phyloP scores from a whole-genome alignment of 2,113 vertebrate species.

The Hymenochirus boettgeri region DNA sequence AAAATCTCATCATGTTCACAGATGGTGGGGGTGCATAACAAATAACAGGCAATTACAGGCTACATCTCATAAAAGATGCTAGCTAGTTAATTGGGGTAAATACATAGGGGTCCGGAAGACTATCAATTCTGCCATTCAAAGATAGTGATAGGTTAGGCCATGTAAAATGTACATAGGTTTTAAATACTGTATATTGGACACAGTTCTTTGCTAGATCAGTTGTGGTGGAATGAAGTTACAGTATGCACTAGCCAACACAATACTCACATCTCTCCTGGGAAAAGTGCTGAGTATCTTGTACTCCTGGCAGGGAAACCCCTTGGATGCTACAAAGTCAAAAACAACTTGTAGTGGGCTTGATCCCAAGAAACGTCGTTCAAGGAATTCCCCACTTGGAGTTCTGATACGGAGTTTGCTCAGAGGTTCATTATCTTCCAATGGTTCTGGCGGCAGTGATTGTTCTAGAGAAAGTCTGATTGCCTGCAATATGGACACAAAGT shows the following conservation, averaged over 20 bases:
- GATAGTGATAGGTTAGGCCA: too few relatives aligned
- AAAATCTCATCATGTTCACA: too few relatives aligned
- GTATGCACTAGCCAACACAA: background rate
- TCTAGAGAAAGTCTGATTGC: constrained; percentile 93
- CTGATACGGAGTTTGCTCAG: constrained; percentile 93
- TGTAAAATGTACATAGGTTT: too few relatives aligned
- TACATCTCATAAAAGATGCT: too few relatives aligned
- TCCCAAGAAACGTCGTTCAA: constrained; percentile 92
- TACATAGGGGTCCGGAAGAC: too few relatives aligned
- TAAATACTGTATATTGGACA: too few relatives aligned
- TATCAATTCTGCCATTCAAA: too few relatives aligned
- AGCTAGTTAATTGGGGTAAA: too few relatives aligned
- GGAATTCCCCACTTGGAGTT: constrained; percentile 91
- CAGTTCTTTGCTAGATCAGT: too few relatives aligned
- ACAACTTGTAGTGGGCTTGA: constrained; percentile 92
- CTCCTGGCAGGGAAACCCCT: constrained; percentile 90
- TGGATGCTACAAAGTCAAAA: constrained; percentile 97
- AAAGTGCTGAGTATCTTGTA: constrained; percentile 98
- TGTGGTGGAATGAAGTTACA: too few relatives aligned
- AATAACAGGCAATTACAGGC: too few relatives aligned
- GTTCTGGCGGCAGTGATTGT: constrained; percentile 88
- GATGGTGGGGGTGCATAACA: too few relatives aligned
- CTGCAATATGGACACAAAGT: constrained; percentile 55
- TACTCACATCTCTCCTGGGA: constrained; percentile 93
- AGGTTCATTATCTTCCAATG: constrained; percentile 81